Evolutionary conservation across 2,888 invertebrate species (phyloP).

Genomic region (Phytoseiulus persimilis): DNA sequence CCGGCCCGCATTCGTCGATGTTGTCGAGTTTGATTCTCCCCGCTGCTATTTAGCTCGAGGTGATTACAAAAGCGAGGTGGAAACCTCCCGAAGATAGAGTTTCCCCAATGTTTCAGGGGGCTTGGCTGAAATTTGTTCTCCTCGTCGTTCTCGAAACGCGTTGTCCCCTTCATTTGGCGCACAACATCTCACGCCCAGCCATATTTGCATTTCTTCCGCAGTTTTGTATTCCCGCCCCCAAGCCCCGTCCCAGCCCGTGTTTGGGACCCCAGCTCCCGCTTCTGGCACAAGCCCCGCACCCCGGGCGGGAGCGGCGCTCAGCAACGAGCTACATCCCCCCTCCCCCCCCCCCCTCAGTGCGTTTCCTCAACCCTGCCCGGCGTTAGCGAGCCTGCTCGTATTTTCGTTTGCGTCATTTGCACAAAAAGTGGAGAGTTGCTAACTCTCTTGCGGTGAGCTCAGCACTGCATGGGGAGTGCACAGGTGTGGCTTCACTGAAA

Average conservation of each 20-base stretch:
- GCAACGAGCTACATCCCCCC: background rate
- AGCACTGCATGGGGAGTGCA: too few species aligned
- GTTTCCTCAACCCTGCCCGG: background rate
- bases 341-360: too few species aligned
- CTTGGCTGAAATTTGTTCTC: background rate
- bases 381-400: background rate
- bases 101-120: too few species aligned
- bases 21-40: too few species aligned
- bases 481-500: background rate
- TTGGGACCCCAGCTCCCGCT: background rate
- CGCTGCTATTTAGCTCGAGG: too few species aligned
- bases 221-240: background rate
- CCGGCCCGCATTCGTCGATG: too few species aligned
- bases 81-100: too few species aligned
- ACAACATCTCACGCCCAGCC: background rate
- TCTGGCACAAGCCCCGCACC: too few species aligned
- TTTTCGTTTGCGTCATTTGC: background rate
- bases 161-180: background rate
- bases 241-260: background rate
- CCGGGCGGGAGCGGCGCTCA: background rate
- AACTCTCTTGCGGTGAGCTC: background rate
- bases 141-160: background rate
- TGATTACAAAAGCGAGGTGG: too few species aligned
- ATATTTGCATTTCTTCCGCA: background rate
- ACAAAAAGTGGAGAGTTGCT: background rate